Conservation (phyloP, 2,113 vertebrate species). For the Clupea harengus region DNA sequence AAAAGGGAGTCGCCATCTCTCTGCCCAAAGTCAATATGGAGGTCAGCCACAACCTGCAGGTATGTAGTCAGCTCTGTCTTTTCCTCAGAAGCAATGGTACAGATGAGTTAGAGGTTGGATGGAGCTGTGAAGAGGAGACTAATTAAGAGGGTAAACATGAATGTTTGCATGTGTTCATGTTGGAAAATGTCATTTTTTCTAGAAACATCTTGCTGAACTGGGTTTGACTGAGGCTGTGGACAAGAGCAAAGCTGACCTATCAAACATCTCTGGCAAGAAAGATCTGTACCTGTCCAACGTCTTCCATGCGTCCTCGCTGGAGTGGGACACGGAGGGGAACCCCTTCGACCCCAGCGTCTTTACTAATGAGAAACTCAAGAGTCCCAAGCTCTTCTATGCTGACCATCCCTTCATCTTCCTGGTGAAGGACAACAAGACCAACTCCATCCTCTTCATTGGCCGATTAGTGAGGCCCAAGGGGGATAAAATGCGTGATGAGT, state of each 20-base stretch:
- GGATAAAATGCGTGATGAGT: slow-evolving; percentile 92
- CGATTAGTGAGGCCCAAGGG: slow-evolving; percentile 90
- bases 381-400: slow-evolving; percentile 90
- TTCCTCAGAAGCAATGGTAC: not conserved
- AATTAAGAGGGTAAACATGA: not conserved
- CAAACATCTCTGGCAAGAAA: slow-evolving; percentile 96
- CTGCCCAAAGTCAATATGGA: slow-evolving; percentile 87
- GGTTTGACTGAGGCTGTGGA: slow-evolving; percentile 93
- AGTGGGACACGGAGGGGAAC: slow-evolving; percentile 87
- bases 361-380: slow-evolving; percentile 79
- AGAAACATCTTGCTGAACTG: slow-evolving; percentile 90
- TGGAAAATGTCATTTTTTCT: slow-evolving; percentile 30
- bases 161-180: not conserved
- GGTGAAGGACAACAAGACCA: slow-evolving; percentile 91
- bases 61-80: slow-evolving; percentile 43
- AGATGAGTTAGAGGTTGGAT: not conserved
- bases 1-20: slow-evolving; percentile 86
- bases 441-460: slow-evolving; percentile 91
- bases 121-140: not conserved
- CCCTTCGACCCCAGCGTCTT: slow-evolving; percentile 86
- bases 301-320: slow-evolving; percentile 86
- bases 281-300: slow-evolving; percentile 91
- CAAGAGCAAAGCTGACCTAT: slow-evolving; percentile 93
- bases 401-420: slow-evolving; percentile 97
- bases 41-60: slow-evolving; percentile 93